Evolutionary conservation across 2,888 invertebrate genomes (phyloP).

Genomic region (Andrena trimmerana): DNA sequence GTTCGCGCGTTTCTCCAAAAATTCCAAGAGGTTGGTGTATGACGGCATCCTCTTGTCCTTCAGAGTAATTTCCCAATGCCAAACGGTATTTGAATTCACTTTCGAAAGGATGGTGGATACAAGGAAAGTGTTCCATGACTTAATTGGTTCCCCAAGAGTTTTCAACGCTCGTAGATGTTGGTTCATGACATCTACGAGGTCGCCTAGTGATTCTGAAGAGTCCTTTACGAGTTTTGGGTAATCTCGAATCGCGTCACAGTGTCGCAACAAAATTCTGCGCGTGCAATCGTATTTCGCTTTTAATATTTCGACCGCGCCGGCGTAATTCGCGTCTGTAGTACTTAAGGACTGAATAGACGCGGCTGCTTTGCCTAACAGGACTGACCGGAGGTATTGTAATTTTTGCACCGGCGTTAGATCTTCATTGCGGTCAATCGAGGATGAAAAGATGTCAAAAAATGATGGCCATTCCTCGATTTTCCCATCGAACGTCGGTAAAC

Average conservation of each 20-base stretch:
- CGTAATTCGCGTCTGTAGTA: not conserved
- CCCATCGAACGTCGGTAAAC: slow-evolving; percentile 9
- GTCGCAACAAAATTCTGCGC: not conserved
- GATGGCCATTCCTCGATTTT: not conserved
- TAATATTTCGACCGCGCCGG: slow-evolving; percentile 4
- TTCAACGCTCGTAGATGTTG: slow-evolving; percentile 16
- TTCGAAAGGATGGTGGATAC: not conserved
- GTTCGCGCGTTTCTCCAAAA: not conserved
- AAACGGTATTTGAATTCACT: not conserved
- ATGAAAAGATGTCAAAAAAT: not conserved
- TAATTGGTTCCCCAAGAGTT: not conserved
- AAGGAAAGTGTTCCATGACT: not conserved
- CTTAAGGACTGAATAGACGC: not conserved
- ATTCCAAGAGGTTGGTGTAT: not conserved
- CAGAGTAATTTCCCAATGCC: slow-evolving; percentile 12
- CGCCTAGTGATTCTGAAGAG: slow-evolving; percentile 6
- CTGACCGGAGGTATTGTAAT: slow-evolving; percentile 16
- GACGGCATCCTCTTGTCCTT: not conserved
- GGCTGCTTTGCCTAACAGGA: not conserved
- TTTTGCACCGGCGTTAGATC: slow-evolving; percentile 15
- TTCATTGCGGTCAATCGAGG: slow-evolving; percentile 12
- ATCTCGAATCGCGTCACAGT: slow-evolving; percentile 16
- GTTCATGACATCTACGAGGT: not conserved
- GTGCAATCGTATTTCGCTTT: not conserved
- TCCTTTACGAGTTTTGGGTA: not conserved